Percentiles rank a stretch among this genome's conserved stretches.
Conservation (phyloP, 2,888 invertebrate genomes). For the Acleris emargana region DNA sequence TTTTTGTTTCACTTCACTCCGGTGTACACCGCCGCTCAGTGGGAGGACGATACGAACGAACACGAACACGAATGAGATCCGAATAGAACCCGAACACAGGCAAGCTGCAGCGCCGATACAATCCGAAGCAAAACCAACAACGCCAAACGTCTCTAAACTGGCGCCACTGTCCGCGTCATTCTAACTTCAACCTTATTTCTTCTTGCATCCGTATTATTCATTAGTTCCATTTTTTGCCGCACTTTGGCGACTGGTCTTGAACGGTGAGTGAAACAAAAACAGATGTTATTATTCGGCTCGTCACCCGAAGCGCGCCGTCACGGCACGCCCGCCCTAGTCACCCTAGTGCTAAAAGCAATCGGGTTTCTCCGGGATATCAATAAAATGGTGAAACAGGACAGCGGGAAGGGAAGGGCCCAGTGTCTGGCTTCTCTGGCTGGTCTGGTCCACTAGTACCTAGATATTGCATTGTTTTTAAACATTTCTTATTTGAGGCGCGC, state of each 20-base stretch:
- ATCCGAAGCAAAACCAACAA: background rate
- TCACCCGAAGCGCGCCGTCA: slow-evolving; percentile 10
- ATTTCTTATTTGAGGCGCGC: too few relatives aligned
- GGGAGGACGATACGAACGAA: too few relatives aligned
- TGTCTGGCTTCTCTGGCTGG: background rate
- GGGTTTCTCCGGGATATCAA: slow-evolving; percentile 14
- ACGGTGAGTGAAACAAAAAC: slow-evolving; percentile 8
- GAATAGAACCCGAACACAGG: too few relatives aligned
- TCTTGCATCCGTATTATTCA: background rate
- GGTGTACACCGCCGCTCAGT: too few relatives aligned
- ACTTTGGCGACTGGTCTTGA: slow-evolving; percentile 4
- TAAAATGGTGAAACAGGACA: background rate
- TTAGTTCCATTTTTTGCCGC: slow-evolving; percentile 8
- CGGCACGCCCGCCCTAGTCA: background rate
- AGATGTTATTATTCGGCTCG: slow-evolving; percentile 23
- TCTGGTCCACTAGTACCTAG: too few relatives aligned
- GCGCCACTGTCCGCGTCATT: slow-evolving; percentile 4
- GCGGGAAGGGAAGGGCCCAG: background rate
- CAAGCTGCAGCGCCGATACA: too few relatives aligned
- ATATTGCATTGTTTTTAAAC: too few relatives aligned
- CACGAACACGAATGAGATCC: too few relatives aligned
- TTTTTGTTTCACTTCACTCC: too few relatives aligned
- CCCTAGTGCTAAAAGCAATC: background rate
- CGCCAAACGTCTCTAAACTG: slow-evolving; percentile 5
- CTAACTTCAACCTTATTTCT: slow-evolving; percentile 9